Evolutionary conservation across 2,888 invertebrate species (phyloP).

Genomic region (Chymomyza procnemis): DNA sequence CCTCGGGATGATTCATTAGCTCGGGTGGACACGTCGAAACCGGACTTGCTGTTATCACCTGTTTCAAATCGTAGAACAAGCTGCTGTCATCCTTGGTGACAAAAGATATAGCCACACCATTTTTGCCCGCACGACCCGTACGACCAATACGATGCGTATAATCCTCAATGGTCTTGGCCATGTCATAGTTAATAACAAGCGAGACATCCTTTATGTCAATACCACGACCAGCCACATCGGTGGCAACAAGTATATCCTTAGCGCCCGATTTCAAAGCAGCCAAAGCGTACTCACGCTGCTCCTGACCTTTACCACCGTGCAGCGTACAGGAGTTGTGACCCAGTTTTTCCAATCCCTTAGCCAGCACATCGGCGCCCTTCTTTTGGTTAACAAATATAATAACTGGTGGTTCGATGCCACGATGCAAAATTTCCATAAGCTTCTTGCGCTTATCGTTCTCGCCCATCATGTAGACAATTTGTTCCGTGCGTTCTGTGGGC

Average conservation of each 20-base stretch:
- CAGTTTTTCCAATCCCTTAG: constrained; percentile 97
- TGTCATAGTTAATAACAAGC: constrained; percentile 99
- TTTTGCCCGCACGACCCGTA: constrained; percentile 99
- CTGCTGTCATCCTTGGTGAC: constrained; percentile 97
- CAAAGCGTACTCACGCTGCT: constrained; percentile 98
- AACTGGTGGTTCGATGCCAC: constrained; percentile 96
- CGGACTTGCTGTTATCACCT: constrained; percentile 91
- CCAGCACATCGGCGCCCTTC: constrained; percentile 98
- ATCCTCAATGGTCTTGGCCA: constrained; percentile 99
- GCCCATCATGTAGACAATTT: constrained; percentile 96
- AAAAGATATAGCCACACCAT: constrained; percentile 96
- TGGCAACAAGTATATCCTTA: constrained; percentile 99
- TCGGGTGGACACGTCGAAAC: constrained; percentile 97
- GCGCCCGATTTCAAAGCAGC: constrained; percentile 96
- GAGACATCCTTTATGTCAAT: constrained; percentile 99
- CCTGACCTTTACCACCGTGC: constrained; percentile 99
- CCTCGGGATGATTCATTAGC: constrained; percentile 97
- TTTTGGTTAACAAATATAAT: constrained; percentile 99
- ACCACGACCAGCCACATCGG: constrained; percentile 99
- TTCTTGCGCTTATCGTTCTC: constrained; percentile 98
- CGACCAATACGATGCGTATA: constrained; percentile 98
- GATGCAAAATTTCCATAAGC: constrained; percentile 93
- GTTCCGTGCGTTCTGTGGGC: constrained; percentile 98
- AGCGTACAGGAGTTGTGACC: constrained; percentile 97
- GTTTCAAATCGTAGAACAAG: constrained; percentile 98